Evolutionary conservation across 2,888 invertebrate genomes (phyloP).

Genomic region (Ichneumoninae sp.): DNA sequence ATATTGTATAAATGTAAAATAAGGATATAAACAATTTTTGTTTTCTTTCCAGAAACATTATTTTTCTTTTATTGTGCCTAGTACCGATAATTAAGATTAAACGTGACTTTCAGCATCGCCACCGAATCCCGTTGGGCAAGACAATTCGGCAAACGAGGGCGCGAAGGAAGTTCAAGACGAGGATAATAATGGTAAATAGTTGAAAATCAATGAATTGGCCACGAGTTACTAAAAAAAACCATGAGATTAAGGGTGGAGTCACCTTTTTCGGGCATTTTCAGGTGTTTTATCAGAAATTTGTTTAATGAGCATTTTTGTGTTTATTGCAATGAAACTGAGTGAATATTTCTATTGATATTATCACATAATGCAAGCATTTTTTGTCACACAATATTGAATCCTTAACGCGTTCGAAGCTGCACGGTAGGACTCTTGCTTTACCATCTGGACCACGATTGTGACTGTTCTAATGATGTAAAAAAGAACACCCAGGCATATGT

Average conservation of each 20-base stretch:
- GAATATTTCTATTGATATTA: too few relatives aligned
- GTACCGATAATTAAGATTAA: neutral
- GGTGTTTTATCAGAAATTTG: neutral
- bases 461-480: too few relatives aligned
- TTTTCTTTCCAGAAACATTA: neutral
- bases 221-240: neutral
- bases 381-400: too few relatives aligned
- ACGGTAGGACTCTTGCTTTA: too few relatives aligned
- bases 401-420: too few relatives aligned
- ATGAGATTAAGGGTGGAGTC: too few relatives aligned
- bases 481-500: too few relatives aligned
- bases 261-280: too few relatives aligned
- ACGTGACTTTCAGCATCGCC: conserved; percentile 51
- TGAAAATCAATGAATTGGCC: neutral
- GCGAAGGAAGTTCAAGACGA: conserved; percentile 42
- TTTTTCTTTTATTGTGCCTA: conserved; percentile 3
- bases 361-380: too few relatives aligned
- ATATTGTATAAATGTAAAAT: conserved; percentile 17
- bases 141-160: conserved; percentile 37
- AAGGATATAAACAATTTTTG: conserved; percentile 7
- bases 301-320: neutral
- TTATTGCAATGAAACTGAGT: too few relatives aligned
- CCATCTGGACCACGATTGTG: too few relatives aligned
- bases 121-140: conserved; percentile 24
- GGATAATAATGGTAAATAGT: conserved; percentile 52